These are phyloP conservation scores for Nemapogon koenigi DNA, from an alignment of 2,888 invertebrate genomes.

Conservation along the genomic window DNA sequence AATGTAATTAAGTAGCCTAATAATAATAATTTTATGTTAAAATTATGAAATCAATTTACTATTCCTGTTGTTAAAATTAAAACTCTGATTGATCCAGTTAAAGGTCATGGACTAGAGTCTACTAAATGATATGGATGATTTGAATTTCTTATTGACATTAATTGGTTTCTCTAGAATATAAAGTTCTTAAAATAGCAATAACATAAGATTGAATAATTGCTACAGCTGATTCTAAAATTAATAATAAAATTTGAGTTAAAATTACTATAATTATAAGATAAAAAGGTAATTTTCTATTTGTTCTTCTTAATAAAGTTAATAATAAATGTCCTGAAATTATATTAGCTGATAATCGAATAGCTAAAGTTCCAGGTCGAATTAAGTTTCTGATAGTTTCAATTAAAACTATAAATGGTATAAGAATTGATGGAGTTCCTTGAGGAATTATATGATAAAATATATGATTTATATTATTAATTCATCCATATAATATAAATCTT, in stretches of 20 bases:
- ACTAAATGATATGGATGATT: constrained; percentile 72
- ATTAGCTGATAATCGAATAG: constrained; percentile 76
- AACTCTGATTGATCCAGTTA: constrained; percentile 65
- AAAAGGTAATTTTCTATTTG: constrained; percentile 25
- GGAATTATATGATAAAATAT: constrained; percentile 75
- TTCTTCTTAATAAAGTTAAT: constrained; percentile 64
- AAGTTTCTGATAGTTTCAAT: constrained; percentile 78
- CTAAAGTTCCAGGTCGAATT: constrained; percentile 73
- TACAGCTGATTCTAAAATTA: constrained; percentile 67
- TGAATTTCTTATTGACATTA: constrained; percentile 59
- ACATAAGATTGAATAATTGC: constrained; percentile 72
- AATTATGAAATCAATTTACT: constrained; percentile 69
- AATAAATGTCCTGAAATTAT: constrained; percentile 78
- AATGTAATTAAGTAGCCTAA: constrained; percentile 49
- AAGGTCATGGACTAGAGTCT: constrained; percentile 70
- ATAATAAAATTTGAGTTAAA: constrained; percentile 52
- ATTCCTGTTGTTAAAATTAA: constrained; percentile 63
- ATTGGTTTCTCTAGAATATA: constrained; percentile 73
- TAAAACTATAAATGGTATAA: constrained; percentile 77
- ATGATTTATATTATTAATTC: constrained; percentile 66
- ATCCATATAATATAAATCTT: constrained; percentile 69
- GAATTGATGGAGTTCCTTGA: constrained; percentile 66
- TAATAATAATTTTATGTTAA: constrained; percentile 55
- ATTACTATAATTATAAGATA: constrained; percentile 39
- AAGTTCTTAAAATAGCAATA: constrained; percentile 68